Base-by-base conservation (phyloP, 1,140 invertebrate genomes). In the Olivierus martensii region DNA sequence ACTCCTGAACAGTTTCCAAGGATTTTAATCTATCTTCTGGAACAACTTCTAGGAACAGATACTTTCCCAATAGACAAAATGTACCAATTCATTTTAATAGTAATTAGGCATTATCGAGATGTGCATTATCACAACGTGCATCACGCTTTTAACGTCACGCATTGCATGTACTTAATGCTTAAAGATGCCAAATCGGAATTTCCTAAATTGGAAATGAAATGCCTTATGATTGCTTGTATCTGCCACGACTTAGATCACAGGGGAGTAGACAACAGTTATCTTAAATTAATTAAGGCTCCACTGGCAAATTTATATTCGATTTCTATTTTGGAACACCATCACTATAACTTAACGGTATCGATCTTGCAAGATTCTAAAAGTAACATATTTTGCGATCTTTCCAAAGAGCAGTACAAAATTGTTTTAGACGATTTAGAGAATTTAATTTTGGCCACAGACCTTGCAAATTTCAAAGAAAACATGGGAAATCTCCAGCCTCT, bases 61-160 rank as follows among this genome's bases (percentile, higher is more conserved):
- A 28, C 4, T 28, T 28, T 28, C 9, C 28, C 28, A 6, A 4
- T 28, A 6, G 28, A 28, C 28, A 28, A 28, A 28, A 28, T 28
- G 4, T 28, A 9, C 28, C 28, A 28, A 6, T 94, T 89, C 89
- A 72, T 93, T 35, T 73, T 91, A 45, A 90, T 84, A 61, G 89
- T 96, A 6, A 93, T 92, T 73, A 95, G 94, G 68, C 95, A 96
- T 69, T 96, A 96, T 71, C 77, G 91, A 47, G 87, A 90, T 3
- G 90, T 95, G 0, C 93, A 92, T 62, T 97, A 96, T 66, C 91
- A 96, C 70, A 96, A 96, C 65, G 95, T 91, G 91, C 73, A 91
- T 55, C 93, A 97, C 69, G 92, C 91, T 0, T 74, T 96, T 5
- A 96, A 95, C 68, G 92, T 96, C 0, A 85, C 89, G 0, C 91